A percentile compares a stretch with the other conserved stretches of the same genome.
These are phyloP conservation scores for Drosophila infuscata DNA, from an alignment of 2,888 invertebrate genomes.

Conservation along the genomic window DNA sequence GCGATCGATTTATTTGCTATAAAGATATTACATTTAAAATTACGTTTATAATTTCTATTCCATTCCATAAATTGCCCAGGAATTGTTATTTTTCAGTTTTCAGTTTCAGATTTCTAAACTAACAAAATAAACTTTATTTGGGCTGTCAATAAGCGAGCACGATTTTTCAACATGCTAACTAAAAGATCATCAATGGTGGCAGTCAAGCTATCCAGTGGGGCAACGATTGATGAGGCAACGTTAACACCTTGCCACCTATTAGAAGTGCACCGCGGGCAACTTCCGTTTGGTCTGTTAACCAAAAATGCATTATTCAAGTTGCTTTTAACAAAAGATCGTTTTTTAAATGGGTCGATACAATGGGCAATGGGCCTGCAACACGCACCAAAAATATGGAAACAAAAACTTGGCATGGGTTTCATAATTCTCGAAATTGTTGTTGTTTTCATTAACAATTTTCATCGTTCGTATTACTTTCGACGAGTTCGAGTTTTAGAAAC, in stretches of 20 bases:
- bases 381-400: constrained; percentile 34
- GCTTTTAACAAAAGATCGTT: constrained; percentile 16
- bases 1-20: background rate
- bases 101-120: background rate
- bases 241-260: constrained; percentile 60
- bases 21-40: background rate
- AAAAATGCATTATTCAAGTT: constrained; percentile 37
- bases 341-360: constrained; percentile 35
- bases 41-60: background rate
- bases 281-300: constrained; percentile 55
- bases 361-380: constrained; percentile 32
- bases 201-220: constrained; percentile 6
- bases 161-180: constrained; percentile 61
- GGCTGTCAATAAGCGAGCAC: constrained; percentile 42
- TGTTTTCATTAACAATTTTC: constrained; percentile 62
- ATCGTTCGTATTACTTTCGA: constrained; percentile 51
- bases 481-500: constrained; percentile 57
- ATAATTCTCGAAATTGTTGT: constrained; percentile 3
- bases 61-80: background rate
- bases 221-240: constrained; percentile 26
- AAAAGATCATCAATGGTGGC: constrained; percentile 50
- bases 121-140: background rate
- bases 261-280: constrained; percentile 48
- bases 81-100: background rate
- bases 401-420: constrained; percentile 65